Percentiles rank a stretch among this genome's conserved stretches.
Evolutionary conservation across 37 sponge, comb jelly and placozoan genomes (phyloP).

Genomic region (Petrosia ficiformis): DNA sequence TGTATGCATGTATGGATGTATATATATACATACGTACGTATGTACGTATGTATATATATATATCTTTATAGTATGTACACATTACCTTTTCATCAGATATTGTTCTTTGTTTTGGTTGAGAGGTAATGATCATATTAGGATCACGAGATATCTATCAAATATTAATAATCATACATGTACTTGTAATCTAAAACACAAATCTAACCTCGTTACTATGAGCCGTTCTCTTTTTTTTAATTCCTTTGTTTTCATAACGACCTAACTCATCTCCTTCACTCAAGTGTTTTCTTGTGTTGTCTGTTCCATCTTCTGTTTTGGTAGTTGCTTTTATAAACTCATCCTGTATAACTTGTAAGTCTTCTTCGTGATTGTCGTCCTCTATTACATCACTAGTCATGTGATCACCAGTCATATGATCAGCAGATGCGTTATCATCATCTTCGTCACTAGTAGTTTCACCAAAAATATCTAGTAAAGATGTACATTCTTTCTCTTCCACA

Average conservation of each 20-base stretch:
- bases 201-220: slow-evolving; percentile 42
- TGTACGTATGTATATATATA: too few relatives aligned
- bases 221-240: slow-evolving; percentile 47
- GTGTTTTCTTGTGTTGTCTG: neutral
- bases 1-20: too few relatives aligned
- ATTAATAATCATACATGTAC: neutral
- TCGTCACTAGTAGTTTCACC: neutral
- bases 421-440: neutral
- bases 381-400: neutral
- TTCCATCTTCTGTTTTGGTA: neutral
- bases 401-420: neutral
- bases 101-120: too few relatives aligned
- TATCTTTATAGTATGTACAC: too few relatives aligned
- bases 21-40: too few relatives aligned
- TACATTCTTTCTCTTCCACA: too few relatives aligned
- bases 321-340: slow-evolving; percentile 18
- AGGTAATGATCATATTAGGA: too few relatives aligned
- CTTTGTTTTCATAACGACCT: neutral
- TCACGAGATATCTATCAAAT: too few relatives aligned
- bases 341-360: neutral
- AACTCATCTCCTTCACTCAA: neutral
- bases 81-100: too few relatives aligned
- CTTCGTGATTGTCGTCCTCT: neutral
- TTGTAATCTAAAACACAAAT: too few relatives aligned
- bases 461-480: neutral